Evolutionary conservation across 2,888 invertebrate species (phyloP), one percentile per base, ranked within the genome.

Genomic region (Pelosia muscerda): DNA sequence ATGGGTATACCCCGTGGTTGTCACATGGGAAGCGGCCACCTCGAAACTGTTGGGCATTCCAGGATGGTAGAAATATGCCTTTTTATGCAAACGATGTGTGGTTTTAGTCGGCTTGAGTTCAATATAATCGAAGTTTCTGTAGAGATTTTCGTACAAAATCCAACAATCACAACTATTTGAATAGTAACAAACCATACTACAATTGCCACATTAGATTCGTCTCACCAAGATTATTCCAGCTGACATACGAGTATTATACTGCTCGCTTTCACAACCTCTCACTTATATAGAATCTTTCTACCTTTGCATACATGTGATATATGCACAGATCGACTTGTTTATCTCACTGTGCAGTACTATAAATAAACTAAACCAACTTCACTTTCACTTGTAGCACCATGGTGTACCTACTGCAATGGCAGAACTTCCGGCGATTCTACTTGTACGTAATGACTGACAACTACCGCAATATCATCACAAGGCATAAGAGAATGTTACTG

Each of bases 391-490:
- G 75, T 95, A 98, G 98, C 86, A 97, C 97, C 63, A 97, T 97
- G 86, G 97, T 97, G 83, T 96, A 96, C 92, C 94, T 98, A 78
- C 93, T 98, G 49, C 97, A 98, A 87, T 98, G 98, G 98, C 97
- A 97, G 87, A 97, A 98, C 89, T 97, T 98, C 92, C 96, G 98
- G 22, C 97, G 98, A 3, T 96, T 98, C 85, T 99, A 99, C 91
- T 95, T 98, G 69, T 98, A 98, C 91, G 96, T 98, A 70, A 98
- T 99, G 97, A 98, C 98, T 0, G 98, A 98, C 89, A 98, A 98
- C 89, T 97, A 98, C 89, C 97, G 98, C 79, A 97, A 96, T 85
- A 97, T 99, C 70, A 97, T 99, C 77, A 95, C 98, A n/a, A 96
- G 97, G 65, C 98, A 99, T 91, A 97, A 97, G 82, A 95, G 96